Percentiles rank a stretch among this genome's conserved stretches.
These are phyloP conservation scores for Drosophila nigromelanica DNA, from an alignment of 1,140 invertebrate genomes.

Conservation along the genomic window DNA sequence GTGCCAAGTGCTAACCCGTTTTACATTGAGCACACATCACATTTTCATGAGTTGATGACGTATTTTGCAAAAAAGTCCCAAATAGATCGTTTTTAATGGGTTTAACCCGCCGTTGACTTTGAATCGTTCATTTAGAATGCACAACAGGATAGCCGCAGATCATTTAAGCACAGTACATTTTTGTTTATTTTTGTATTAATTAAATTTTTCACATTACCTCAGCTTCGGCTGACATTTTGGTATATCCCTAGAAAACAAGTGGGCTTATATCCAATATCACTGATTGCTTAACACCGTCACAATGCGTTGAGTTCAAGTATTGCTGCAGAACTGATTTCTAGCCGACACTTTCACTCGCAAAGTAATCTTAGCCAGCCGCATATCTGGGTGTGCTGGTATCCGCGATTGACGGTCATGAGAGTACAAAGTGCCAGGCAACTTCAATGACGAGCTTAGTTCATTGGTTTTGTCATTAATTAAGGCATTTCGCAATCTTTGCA, in stretches of 20 bases:
- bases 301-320: conserved; percentile 15
- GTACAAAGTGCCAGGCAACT: conserved; percentile 16
- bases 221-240: conserved; percentile 6
- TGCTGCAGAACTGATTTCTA: conserved; percentile 17
- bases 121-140: conserved; percentile 18
- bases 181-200: too few relatives aligned
- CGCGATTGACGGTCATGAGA: conserved; percentile 12
- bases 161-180: conserved; percentile 21
- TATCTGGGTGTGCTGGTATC: not conserved
- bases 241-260: not conserved
- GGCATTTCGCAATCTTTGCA: conserved; percentile 28
- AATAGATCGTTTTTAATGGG: conserved; percentile 32
- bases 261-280: too few relatives aligned
- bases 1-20: conserved; percentile 14
- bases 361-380: conserved; percentile 11
- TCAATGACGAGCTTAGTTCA: conserved; percentile 15
- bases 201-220: conserved; percentile 16
- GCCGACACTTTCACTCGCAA: conserved; percentile 17
- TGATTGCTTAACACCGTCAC: not conserved
- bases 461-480: conserved; percentile 42
- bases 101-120: conserved; percentile 47
- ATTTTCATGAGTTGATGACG: conserved; percentile 28
- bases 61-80: conserved; percentile 39
- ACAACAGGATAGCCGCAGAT: conserved; percentile 2
- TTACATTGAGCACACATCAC: conserved; percentile 23